Base-by-base conservation (phyloP, 1,140 invertebrate genomes). In the Brachionus rubens region DNA sequence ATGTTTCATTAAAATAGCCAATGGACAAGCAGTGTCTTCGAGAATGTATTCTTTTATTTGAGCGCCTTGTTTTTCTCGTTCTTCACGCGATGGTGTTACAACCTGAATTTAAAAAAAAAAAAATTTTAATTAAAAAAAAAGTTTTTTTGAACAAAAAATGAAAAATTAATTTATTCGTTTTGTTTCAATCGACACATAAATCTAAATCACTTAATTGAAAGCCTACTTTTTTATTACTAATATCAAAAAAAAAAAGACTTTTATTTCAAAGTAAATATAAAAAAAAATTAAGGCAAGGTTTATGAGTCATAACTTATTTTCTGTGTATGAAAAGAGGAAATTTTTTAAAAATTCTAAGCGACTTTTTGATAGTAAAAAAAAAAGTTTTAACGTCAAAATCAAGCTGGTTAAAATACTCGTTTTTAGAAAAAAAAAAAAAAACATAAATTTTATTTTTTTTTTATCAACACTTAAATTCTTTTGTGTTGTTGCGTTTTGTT, bases 11-110 rank as follows among this genome's bases (percentile, higher is more conserved):
- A 85, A 81, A 82, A 98, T 96, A 21, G 92, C 91, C 76, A 98
- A 87, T 36, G 95, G 95, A 86, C 94, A 98, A 83, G 98, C 95
- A 82, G 96, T 93, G 81, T 97, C 94, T 83, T 97, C 93, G 78
- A 98, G 86, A 80, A 97, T 92, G 82, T 94, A 94, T 85, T 97
- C 94, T 80, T 86, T 82, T 19, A 81, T 81, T 54, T 83, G 82
- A 4, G 79, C 80, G 43, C 83, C 83, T 10, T 72, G 56, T 80
- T 86, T 82, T 78, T 86, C 84, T 81, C 87, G 80, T 81, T 83
- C 83, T 76, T 81, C 81, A n/a, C 80, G 81, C 48, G 81, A 79
- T 4, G 82, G 82, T 14, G 83, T 79, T 30, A 82, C 47, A 41
- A 83, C 80, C 84, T 87, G n/a, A n/a, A n/a, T n/a, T n/a, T n/a